Evolutionary conservation across 2,888 invertebrate genomes (phyloP).

Genomic region (Lasioglossum leucozonium): DNA sequence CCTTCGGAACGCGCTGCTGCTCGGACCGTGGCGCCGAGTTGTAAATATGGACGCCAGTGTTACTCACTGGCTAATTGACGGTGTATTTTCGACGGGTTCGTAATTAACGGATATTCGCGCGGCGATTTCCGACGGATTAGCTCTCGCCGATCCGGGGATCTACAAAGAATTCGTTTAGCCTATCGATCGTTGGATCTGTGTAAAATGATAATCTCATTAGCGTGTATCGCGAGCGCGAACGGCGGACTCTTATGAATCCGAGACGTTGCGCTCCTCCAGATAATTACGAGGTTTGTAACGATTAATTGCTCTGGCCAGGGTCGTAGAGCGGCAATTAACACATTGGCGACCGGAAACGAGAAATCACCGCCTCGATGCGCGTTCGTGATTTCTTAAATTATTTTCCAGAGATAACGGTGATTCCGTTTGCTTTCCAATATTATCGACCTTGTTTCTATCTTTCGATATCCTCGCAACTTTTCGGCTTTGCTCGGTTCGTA

Average conservation of each 20-base stretch:
- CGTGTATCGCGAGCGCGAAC: neutral
- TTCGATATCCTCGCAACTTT: neutral
- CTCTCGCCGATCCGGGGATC: neutral
- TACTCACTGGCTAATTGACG: neutral
- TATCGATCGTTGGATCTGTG: neutral
- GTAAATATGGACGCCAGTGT: neutral
- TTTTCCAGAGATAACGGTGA: neutral
- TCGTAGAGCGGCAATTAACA: neutral
- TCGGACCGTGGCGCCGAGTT: neutral
- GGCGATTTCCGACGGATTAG: neutral
- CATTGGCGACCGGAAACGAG: neutral
- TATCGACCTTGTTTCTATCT: neutral
- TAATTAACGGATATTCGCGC: neutral
- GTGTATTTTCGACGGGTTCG: conserved; percentile 2
- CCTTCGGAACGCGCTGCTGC: neutral
- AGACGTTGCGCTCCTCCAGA: neutral
- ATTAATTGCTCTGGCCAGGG: neutral
- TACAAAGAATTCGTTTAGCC: neutral
- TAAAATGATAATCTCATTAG: neutral
- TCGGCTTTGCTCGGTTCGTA: neutral
- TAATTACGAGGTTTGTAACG: neutral
- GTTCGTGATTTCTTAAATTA: neutral
- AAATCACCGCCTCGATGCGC: neutral
- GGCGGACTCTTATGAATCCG: neutral
- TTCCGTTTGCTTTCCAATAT: conserved; percentile 1